Base-by-base conservation (phyloP, 2,113 vertebrate genomes). In the Antechinus stuartii region DNA sequence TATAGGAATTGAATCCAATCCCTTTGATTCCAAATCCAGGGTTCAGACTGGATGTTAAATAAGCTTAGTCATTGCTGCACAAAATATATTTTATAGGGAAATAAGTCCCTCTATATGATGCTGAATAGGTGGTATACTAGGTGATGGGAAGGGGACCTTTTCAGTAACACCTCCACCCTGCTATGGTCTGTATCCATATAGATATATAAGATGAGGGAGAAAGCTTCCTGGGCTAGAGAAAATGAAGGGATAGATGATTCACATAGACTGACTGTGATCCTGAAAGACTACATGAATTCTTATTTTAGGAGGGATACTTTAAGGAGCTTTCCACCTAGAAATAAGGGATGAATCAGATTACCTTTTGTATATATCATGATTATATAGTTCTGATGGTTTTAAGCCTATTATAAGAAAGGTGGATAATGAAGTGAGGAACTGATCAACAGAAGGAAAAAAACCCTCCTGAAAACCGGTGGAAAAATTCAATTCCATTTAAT, bases 361-460 rank as follows among this genome's bases (percentile, higher is more conserved):
- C 68, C 68, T 84, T 84, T 84, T 84, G 35, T 42, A 84, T 35
- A 22, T 11, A 11, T 26, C 23, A 22, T 56, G 91, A 61, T 91
- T 91, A 22, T 35, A 56, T 12, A 23, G 27, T 22, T 68, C 35
- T 57, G 8, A 91, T 91, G 24, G 22, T 55, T 84, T 49, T 53
- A 50, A 6, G 5, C 5, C 56, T n/a, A 61, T 12, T 8, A 16
- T 84, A 54, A 94, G 9, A 76, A 53, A 89, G 89, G 0, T 49
- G 7, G 92, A 53, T 53, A 27, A 30, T 12, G 57, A 22, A 55
- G 8, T 1, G 22, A 23, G 93, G 93, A 94, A 27, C 94, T 94
- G 68, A 68, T 94, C 91, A 94, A 94, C 96, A 93, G 42, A 50
- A 93, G 47, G 47, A 93, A 24, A 52, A 76, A 42, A 84, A 42